These are phyloP conservation scores for Phalacrocorax aristotelis DNA, from an alignment of 2,113 vertebrate species.

Conservation along the genomic window DNA sequence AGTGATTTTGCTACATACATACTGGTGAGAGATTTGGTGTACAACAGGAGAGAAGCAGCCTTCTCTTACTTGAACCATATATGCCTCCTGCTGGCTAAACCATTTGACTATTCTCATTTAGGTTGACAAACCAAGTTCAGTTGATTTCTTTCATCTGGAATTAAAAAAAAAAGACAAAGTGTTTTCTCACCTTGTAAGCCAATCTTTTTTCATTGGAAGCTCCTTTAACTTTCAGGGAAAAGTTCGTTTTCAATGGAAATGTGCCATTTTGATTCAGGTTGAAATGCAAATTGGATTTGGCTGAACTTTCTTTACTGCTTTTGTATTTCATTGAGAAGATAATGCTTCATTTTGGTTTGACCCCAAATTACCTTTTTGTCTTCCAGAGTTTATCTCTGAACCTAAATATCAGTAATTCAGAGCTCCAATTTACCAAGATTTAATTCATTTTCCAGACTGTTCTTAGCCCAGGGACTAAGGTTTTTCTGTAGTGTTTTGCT, in stretches of 20 bases:
- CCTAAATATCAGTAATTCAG: background rate
- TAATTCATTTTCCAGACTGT: background rate
- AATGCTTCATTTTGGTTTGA: background rate
- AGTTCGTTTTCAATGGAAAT: background rate
- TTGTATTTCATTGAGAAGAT: background rate
- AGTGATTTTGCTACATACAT: background rate
- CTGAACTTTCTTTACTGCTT: background rate
- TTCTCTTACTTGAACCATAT: background rate
- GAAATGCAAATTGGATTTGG: background rate
- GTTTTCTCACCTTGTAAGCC: background rate
- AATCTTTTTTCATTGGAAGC: background rate
- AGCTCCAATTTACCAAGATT: background rate
- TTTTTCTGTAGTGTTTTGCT: background rate
- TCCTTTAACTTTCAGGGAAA: background rate
- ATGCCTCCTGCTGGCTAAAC: constrained; percentile 5
- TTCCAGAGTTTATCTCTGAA: background rate
- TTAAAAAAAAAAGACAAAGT: rapidly evolving
- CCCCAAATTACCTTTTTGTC: background rate
- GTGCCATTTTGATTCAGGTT: background rate
- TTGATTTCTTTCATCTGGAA: background rate
- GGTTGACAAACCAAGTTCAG: background rate
- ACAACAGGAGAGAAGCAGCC: background rate
- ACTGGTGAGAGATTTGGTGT: background rate
- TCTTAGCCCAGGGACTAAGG: background rate
- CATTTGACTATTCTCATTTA: background rate